These are phyloP conservation scores for Drosophila auraria DNA, from an alignment of 1,140 invertebrate genomes.

Conservation along the genomic window DNA sequence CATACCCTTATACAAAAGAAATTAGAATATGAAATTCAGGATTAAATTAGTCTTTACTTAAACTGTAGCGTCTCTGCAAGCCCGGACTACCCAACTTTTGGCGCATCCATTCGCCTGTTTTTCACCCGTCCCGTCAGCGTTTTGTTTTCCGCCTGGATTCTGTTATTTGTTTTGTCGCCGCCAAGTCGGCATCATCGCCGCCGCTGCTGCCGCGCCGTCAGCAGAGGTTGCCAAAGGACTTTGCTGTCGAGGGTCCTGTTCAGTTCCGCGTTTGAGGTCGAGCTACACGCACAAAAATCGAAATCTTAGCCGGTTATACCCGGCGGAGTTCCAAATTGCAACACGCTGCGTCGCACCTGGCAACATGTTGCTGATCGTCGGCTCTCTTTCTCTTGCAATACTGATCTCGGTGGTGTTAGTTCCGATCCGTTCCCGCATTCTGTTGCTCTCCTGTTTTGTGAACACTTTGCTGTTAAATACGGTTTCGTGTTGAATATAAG, in stretches of 20 bases:
- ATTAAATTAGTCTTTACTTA: neutral
- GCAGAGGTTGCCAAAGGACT: constrained; percentile 68
- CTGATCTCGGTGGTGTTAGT: constrained; percentile 36
- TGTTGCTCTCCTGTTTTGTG: neutral
- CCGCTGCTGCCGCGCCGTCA: constrained; percentile 29
- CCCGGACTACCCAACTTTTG: constrained; percentile 32
- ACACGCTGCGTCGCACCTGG: constrained; percentile 28
- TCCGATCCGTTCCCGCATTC: neutral
- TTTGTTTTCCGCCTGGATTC: constrained; percentile 64
- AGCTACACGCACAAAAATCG: constrained; percentile 45
- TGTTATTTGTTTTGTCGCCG: constrained; percentile 82
- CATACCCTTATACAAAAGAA: neutral
- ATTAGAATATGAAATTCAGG: no score
- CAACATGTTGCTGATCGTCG: constrained; percentile 37
- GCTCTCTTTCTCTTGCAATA: constrained; percentile 14
- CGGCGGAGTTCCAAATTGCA: constrained; percentile 11
- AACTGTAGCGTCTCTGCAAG: constrained; percentile 40
- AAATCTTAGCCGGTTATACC: neutral
- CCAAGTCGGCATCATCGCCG: constrained; percentile 41
- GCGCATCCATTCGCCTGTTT: constrained; percentile 16
- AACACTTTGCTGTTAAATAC: neutral
- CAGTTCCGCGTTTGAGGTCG: constrained; percentile 74
- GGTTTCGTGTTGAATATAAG: neutral
- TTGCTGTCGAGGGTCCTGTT: constrained; percentile 62
- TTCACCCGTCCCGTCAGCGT: constrained; percentile 4